A percentile compares a stretch with the other conserved stretches of the same genome.
Evolutionary conservation across 1,140 invertebrate genomes (phyloP).

Genomic region (Brachionus rubens): DNA sequence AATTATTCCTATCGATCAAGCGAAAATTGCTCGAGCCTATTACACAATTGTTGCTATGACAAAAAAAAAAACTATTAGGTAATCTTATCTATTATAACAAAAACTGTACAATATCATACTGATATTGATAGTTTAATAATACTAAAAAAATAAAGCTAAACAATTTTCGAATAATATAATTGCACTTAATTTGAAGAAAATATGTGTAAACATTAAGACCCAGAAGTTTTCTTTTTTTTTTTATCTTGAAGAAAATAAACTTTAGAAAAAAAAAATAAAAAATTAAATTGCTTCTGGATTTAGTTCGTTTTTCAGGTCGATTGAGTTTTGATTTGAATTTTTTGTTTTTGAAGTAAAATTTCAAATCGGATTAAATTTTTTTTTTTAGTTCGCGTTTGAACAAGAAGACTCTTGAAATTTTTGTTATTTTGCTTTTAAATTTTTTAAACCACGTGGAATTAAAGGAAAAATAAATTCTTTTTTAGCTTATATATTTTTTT

Average conservation of each 20-base stretch:
- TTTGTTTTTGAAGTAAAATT: background rate
- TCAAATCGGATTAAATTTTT: background rate
- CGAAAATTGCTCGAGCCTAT: background rate
- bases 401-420: no score
- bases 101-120: conserved; percentile 16
- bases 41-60: background rate
- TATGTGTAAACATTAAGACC: conserved; percentile 8
- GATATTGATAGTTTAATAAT: conserved; percentile 40
- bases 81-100: conserved; percentile 6
- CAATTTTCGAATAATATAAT: conserved; percentile 33
- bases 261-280: no score
- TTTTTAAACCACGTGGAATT: no score
- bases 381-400: no score
- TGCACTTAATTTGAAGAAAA: background rate
- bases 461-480: background rate
- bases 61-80: background rate
- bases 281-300: no score
- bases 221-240: no score
- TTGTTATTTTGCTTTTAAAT: no score
- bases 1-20: background rate
- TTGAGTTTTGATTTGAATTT: no score
- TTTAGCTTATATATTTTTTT: no score
- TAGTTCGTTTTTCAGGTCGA: no score
- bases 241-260: no score
- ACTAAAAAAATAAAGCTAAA: conserved; percentile 35